These are phyloP conservation scores for Takifugu ocellatus DNA, from an alignment of 2,797 vertebrate species.

Conservation along the genomic window DNA sequence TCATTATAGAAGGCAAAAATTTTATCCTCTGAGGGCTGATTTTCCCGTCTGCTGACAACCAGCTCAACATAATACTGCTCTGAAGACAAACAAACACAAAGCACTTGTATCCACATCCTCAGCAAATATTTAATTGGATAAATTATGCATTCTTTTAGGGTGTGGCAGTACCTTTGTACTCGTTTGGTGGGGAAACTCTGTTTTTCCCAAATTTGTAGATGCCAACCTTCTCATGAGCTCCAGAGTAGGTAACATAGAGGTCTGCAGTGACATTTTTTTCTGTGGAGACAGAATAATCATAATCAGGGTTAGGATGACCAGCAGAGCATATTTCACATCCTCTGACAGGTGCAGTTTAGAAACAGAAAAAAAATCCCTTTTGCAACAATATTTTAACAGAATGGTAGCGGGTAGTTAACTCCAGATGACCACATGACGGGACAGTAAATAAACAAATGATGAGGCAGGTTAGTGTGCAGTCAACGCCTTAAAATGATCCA, in stretches of 20 bases:
- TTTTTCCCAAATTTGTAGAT: slow-evolving; percentile 53
- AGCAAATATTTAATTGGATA: not conserved
- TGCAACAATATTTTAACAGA: too few relatives aligned
- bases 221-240: slow-evolving; percentile 13
- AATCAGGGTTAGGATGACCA: too few relatives aligned
- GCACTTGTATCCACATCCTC: fast-evolving
- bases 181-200: slow-evolving; percentile 6
- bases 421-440: too few relatives aligned
- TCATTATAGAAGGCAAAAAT: slow-evolving; percentile 71
- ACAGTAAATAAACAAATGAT: too few relatives aligned
- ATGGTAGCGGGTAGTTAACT: too few relatives aligned
- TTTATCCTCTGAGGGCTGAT: slow-evolving; percentile 30
- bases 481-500: too few relatives aligned
- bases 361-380: too few relatives aligned
- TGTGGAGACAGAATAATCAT: slow-evolving; percentile 15
- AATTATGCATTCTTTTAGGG: not conserved
- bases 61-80: slow-evolving; percentile 68
- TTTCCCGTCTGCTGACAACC: slow-evolving; percentile 21
- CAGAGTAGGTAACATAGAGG: slow-evolving; percentile 56
- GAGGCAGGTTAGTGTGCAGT: too few relatives aligned
- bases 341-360: too few relatives aligned
- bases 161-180: slow-evolving; percentile 34
- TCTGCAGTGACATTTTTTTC: slow-evolving; percentile 8
- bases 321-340: too few relatives aligned
- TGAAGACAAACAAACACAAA: slow-evolving; percentile 23